These are phyloP conservation scores for Ammospiza nelsoni DNA, from an alignment of 2,113 vertebrate species.

Conservation along the genomic window DNA sequence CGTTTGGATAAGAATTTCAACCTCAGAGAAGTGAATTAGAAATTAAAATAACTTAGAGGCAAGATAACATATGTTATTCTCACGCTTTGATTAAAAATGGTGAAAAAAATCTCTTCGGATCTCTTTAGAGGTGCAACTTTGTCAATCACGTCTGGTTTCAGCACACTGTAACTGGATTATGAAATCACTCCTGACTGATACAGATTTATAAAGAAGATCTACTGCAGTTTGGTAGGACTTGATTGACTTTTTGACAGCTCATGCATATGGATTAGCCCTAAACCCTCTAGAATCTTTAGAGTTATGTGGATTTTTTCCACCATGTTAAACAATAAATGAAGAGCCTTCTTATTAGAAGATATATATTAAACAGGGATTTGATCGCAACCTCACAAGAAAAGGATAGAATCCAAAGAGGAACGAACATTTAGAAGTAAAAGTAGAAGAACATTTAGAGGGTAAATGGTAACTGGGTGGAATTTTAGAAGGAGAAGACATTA, in stretches of 20 bases:
- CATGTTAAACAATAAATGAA: background rate
- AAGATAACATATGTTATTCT: constrained; percentile 1
- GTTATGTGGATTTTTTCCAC: background rate
- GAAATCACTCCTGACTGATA: background rate
- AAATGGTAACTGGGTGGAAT: background rate
- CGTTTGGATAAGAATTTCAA: background rate
- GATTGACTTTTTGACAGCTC: background rate
- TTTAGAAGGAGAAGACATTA: background rate
- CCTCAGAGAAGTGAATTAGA: background rate
- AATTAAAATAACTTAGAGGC: constrained; percentile 9
- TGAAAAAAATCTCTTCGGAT: background rate
- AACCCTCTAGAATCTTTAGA: background rate
- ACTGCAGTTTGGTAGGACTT: background rate
- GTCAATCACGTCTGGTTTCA: background rate
- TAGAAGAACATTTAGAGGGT: background rate
- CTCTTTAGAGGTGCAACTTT: background rate
- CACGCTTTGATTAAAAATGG: background rate
- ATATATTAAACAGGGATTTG: background rate
- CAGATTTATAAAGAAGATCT: background rate
- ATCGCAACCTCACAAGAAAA: background rate
- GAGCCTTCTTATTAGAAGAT: background rate
- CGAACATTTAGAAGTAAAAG: background rate
- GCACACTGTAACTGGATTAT: background rate
- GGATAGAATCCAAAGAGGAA: background rate
- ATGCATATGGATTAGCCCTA: background rate